phyloP scores from a whole-genome alignment of 2,888 invertebrate genomes.

The Rhaphigaster nebulosa region DNA sequence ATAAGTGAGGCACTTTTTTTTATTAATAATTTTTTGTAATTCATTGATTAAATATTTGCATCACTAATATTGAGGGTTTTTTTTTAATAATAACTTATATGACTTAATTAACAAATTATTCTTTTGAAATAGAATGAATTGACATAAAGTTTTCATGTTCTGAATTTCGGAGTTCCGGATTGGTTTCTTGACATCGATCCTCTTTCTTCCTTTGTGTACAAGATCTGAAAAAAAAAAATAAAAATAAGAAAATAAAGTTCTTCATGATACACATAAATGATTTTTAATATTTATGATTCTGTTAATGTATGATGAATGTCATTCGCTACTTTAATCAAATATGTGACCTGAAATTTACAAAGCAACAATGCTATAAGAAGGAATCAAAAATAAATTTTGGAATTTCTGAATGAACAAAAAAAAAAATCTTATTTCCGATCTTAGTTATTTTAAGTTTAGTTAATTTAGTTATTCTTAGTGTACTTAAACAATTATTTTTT shows the following conservation, averaged over 20 bases:
- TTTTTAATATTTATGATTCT: no score
- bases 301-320: no score
- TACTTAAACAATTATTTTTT: no score
- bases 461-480: no score
- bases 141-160: not conserved
- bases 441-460: no score
- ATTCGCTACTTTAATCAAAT: no score
- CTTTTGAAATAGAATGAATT: not conserved
- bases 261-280: not conserved
- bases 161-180: not conserved
- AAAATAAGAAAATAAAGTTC: not conserved
- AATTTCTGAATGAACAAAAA: no score
- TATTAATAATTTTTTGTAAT: not conserved
- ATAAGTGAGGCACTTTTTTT: not conserved
- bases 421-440: no score
- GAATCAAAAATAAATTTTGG: no score
- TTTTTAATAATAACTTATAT: not conserved
- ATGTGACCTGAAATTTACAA: no score
- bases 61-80: not conserved
- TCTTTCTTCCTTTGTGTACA: conserved; percentile 57
- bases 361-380: no score
- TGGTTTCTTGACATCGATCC: conserved; percentile 42
- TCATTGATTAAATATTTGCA: not conserved
- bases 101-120: not conserved
- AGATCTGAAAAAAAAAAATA: conserved; percentile 8